phyloP scores from a whole-genome alignment of 1,140 invertebrate species.

The Neuroterus valhalla region DNA sequence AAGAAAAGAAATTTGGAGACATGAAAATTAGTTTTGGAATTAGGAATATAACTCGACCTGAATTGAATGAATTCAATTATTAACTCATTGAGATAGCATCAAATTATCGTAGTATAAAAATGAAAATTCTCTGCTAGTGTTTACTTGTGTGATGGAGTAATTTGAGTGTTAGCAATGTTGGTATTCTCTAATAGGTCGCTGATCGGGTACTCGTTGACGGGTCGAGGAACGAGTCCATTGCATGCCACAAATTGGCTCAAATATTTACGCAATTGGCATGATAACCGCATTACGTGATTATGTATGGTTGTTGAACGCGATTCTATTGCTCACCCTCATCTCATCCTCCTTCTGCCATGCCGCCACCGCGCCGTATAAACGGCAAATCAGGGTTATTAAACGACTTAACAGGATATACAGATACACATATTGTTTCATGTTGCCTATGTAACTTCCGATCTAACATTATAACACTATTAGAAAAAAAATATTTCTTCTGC shows the following conservation, averaged over 20 bases:
- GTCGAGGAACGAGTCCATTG: slow-evolving; percentile 48
- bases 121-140: no score
- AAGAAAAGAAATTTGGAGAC: no score
- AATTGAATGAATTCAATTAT: no score
- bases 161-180: slow-evolving; percentile 4
- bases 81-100: no score
- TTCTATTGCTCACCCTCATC: slow-evolving; percentile 59
- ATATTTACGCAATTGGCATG: slow-evolving; percentile 74
- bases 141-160: no score
- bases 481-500: no score
- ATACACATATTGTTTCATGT: slow-evolving; percentile 40
- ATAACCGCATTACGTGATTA: slow-evolving; percentile 73
- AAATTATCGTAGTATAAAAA: no score
- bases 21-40: no score
- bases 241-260: slow-evolving; percentile 72
- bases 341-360: slow-evolving; percentile 41
- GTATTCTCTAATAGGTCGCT: slow-evolving; percentile 31
- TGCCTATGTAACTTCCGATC: no score
- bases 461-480: no score
- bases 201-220: slow-evolving; percentile 32
- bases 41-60: no score
- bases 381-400: slow-evolving; percentile 65
- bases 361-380: slow-evolving; percentile 52
- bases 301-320: slow-evolving; percentile 68
- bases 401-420: slow-evolving; percentile 46